phyloP scores from a whole-genome alignment of 2,888 invertebrate genomes.

The Leucoma salicis region DNA sequence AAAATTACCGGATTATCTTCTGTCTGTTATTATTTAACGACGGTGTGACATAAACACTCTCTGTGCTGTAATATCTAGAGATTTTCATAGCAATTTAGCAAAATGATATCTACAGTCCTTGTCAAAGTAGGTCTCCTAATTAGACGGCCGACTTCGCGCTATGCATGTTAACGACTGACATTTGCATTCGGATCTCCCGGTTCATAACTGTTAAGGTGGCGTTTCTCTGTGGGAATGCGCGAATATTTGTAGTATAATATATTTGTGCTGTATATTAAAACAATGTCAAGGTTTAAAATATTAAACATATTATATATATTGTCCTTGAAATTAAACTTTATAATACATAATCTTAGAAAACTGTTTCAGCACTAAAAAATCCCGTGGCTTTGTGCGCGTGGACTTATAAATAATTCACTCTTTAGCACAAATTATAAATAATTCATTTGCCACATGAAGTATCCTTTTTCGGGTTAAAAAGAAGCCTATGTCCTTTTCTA shows the following conservation, averaged over 20 bases:
- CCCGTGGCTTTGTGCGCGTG: too few relatives aligned
- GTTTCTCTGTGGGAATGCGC: constrained; percentile 12
- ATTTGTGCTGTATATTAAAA: too few relatives aligned
- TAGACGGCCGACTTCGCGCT: constrained; percentile 74
- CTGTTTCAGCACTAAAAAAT: too few relatives aligned
- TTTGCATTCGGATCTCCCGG: constrained; percentile 67
- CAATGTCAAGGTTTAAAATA: too few relatives aligned
- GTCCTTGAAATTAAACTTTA: too few relatives aligned
- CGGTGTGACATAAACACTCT: constrained; percentile 24
- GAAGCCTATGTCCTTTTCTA: too few relatives aligned
- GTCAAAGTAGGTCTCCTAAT: constrained; percentile 71
- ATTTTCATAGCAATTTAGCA: constrained; percentile 50
- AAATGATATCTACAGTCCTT: constrained; percentile 58
- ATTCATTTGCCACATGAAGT: too few relatives aligned
- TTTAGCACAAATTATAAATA: too few relatives aligned
- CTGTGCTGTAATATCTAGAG: constrained; percentile 38
- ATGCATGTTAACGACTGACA: constrained; percentile 79
- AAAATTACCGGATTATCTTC: constrained; percentile 12
- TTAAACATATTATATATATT: too few relatives aligned
- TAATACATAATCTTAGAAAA: too few relatives aligned
- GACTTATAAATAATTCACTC: too few relatives aligned
- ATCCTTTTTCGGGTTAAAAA: too few relatives aligned
- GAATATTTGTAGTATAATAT: neutral
- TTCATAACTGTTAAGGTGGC: constrained; percentile 28
- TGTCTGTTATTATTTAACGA: constrained; percentile 13